Percentiles rank a stretch among this genome's conserved stretches.
These are phyloP conservation scores for Chrysochloris asiatica DNA, from an alignment of 2,113 vertebrate species.

Conservation along the genomic window DNA sequence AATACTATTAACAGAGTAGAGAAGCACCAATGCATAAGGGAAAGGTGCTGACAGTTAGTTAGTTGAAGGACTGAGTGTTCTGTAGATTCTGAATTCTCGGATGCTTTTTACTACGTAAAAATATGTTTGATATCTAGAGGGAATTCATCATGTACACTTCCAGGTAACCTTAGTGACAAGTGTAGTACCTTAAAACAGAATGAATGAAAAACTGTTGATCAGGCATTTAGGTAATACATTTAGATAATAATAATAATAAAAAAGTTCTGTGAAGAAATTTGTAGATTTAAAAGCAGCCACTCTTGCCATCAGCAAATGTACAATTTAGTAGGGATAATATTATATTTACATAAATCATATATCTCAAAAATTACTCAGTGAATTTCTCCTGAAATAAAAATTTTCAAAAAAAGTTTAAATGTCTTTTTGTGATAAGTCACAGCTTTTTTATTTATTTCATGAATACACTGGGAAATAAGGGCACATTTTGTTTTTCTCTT, in stretches of 20 bases:
- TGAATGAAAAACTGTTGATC: conserved; percentile 34
- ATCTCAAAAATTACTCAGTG: background rate
- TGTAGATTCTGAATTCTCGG: background rate
- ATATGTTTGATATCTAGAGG: background rate
- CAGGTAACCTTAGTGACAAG: conserved; percentile 32
- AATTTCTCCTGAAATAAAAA: background rate
- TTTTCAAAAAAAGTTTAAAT: background rate
- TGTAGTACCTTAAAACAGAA: conserved; percentile 24
- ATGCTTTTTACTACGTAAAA: background rate
- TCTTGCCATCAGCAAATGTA: background rate
- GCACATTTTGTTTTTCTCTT: background rate
- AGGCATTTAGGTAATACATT: too few relatives aligned
- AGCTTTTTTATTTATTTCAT: background rate
- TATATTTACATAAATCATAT: background rate
- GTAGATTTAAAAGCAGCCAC: conserved; percentile 9
- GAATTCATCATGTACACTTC: background rate
- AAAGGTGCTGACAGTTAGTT: background rate
- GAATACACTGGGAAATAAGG: background rate
- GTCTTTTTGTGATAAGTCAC: background rate
- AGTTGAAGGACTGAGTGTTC: background rate
- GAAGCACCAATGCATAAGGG: background rate
- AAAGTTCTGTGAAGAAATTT: background rate
- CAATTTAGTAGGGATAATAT: background rate
- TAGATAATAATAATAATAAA: too few relatives aligned
- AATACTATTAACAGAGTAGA: background rate